Conservation (phyloP, 2,797 vertebrate species). For the Hippoglossus hippoglossus region DNA sequence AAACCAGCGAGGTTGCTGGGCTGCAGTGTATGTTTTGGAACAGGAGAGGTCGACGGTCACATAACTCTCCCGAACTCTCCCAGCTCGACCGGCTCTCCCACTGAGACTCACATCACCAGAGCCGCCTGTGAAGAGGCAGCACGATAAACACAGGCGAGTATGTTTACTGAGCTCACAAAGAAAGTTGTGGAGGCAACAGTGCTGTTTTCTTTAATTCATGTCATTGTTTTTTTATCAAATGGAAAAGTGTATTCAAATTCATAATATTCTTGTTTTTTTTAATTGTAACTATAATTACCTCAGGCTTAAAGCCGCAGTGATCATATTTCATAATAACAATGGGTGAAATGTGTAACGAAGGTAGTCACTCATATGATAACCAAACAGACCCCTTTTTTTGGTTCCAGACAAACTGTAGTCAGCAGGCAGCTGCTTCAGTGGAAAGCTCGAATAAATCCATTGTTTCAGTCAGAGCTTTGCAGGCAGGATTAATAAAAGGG, state of each 20-base stretch:
- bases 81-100: slow-evolving; percentile 23
- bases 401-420: no score
- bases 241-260: background rate
- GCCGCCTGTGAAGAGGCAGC: slow-evolving; percentile 30
- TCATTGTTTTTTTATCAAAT: background rate
- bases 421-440: no score
- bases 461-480: background rate
- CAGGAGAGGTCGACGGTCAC: slow-evolving; percentile 60
- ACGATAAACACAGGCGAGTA: slow-evolving; percentile 53
- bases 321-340: background rate
- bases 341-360: background rate
- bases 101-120: slow-evolving; percentile 45
- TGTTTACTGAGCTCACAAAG: slow-evolving; percentile 44
- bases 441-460: background rate
- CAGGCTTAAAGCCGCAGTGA: background rate
- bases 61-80: slow-evolving; percentile 50
- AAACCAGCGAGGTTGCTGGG: slow-evolving; percentile 54
- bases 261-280: background rate
- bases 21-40: slow-evolving; percentile 74
- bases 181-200: background rate
- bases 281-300: background rate
- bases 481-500: no score
- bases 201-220: background rate
- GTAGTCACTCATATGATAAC: no score
- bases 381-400: no score